These are phyloP conservation scores for Agrilus planipennis DNA, from an alignment of 1,140 invertebrate genomes.

Conservation along the genomic window DNA sequence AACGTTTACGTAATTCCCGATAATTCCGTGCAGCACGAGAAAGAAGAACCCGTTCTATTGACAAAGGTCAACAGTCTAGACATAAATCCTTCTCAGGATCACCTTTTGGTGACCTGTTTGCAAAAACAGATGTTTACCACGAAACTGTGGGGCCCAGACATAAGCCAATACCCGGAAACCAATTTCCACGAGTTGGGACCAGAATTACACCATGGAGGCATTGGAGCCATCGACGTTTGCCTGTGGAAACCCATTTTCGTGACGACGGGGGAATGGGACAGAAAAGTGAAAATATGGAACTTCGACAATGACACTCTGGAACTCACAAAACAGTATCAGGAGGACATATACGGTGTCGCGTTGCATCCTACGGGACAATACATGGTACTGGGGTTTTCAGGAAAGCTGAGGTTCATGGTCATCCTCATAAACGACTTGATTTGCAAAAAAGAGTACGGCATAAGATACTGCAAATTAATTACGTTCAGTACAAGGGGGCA, in stretches of 20 bases:
- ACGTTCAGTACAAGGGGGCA: conserved; percentile 70
- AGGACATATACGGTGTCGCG: conserved; percentile 24
- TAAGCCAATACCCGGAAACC: conserved; percentile 29
- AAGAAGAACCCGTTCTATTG: conserved; percentile 8
- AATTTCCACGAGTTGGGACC: conserved; percentile 48
- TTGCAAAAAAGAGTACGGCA: conserved; percentile 60
- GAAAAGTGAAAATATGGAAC: conserved; percentile 81
- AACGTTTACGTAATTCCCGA: conserved; percentile 45
- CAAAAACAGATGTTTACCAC: conserved; percentile 50
- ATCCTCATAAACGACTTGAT: conserved; percentile 80
- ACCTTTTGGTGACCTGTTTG: conserved; percentile 46
- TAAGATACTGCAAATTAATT: conserved; percentile 55
- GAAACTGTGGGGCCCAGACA: conserved; percentile 42
- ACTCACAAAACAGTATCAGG: conserved; percentile 43
- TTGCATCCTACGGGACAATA: conserved; percentile 78
- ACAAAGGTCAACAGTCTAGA: conserved; percentile 40
- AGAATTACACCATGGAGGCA: conserved; percentile 64
- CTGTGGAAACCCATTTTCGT: conserved; percentile 81
- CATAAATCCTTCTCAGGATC: conserved; percentile 42
- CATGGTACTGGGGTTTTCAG: conserved; percentile 78
- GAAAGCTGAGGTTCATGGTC: conserved; percentile 76
- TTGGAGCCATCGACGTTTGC: conserved; percentile 68
- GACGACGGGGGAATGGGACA: conserved; percentile 66
- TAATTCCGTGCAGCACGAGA: conserved; percentile 20
- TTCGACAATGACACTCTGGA: conserved; percentile 69